phyloP scores from a whole-genome alignment of 2,888 invertebrate species.

The Spisula subtruncata region DNA sequence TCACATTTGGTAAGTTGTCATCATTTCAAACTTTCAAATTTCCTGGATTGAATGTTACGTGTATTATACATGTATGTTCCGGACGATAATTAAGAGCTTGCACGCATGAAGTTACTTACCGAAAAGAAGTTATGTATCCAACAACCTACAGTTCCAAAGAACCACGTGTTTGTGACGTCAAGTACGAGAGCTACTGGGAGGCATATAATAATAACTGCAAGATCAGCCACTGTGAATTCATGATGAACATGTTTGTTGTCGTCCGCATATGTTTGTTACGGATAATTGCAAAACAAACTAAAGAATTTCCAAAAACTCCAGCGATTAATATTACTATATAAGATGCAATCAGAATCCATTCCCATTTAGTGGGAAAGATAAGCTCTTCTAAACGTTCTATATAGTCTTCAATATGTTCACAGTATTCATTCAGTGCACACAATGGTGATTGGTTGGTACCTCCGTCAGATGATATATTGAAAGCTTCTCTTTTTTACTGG shows the following conservation, averaged over 20 bases:
- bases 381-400: slow-evolving; percentile 35
- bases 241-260: slow-evolving; percentile 97
- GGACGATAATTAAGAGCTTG: background rate
- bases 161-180: slow-evolving; percentile 98
- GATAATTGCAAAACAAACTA: slow-evolving; percentile 96
- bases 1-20: too few species aligned
- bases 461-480: slow-evolving; percentile 21
- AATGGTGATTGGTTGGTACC: slow-evolving; percentile 33
- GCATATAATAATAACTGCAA: slow-evolving; percentile 95
- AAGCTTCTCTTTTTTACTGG: background rate
- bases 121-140: slow-evolving; percentile 96
- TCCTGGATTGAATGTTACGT: background rate
- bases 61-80: too few species aligned
- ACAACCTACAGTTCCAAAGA: slow-evolving; percentile 94
- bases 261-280: slow-evolving; percentile 96
- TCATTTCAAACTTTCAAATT: too few species aligned
- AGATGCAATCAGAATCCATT: slow-evolving; percentile 93
- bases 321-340: slow-evolving; percentile 94
- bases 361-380: slow-evolving; percentile 69
- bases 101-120: slow-evolving; percentile 90
- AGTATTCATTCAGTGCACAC: slow-evolving; percentile 64
- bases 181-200: slow-evolving; percentile 95
- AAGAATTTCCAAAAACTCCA: slow-evolving; percentile 93
- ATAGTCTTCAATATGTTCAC: slow-evolving; percentile 71
- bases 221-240: slow-evolving; percentile 94